Base-by-base conservation (phyloP, 2,797 vertebrate species). In the Phylloscopus collybita region DNA sequence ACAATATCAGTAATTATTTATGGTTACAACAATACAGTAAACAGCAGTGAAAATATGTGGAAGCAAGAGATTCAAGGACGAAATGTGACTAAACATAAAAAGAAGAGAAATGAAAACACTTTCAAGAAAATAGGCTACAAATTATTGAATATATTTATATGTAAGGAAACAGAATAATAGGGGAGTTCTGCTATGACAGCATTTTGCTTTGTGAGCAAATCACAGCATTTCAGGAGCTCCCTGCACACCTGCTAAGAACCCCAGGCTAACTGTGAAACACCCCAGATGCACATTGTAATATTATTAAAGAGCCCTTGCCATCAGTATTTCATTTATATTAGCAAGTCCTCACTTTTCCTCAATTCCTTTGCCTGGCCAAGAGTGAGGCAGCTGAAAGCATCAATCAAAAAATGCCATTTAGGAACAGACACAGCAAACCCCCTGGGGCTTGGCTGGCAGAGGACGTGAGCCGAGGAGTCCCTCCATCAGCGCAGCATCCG, bases 1-100 rank as follows among this genome's bases (percentile, higher is more conserved):
- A 96, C 94, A 90, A 71, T 92, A 96, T 97, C 95, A 95, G 86
- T 91, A 96, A 97, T 97, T 92, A 96, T 96, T 97, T 95, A 96
- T 91, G 80, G 66, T 44, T 93, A 91, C 86, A 90, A 95, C 84
- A 76, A 60, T 36, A 90, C 54, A 80, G 90, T 79, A 95, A 92
- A 90, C 38, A 67, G 76, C 71, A 84, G 40, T 15, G 25, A 75
- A 96, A 95, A 88, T 91, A 86, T 1, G 10, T 45, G 74, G 72
- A 93, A 92, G 76, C 40, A 70, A 92, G 47, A 29, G 32, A 83
- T 88, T 85, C 80, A 92, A 97, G 95, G 94, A 85, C 91, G 88
- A 95, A 95, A 88, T 16, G 32, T 40, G 42, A 61, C 60, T 82
- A 65, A 87, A 88, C 20, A 69, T 59, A 86, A 93, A 88, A 91